A percentile compares a stretch with the other conserved stretches of the same genome.
Conservation (phyloP, 2,113 vertebrate species). For the Cyphomyrus plagiostoma region DNA sequence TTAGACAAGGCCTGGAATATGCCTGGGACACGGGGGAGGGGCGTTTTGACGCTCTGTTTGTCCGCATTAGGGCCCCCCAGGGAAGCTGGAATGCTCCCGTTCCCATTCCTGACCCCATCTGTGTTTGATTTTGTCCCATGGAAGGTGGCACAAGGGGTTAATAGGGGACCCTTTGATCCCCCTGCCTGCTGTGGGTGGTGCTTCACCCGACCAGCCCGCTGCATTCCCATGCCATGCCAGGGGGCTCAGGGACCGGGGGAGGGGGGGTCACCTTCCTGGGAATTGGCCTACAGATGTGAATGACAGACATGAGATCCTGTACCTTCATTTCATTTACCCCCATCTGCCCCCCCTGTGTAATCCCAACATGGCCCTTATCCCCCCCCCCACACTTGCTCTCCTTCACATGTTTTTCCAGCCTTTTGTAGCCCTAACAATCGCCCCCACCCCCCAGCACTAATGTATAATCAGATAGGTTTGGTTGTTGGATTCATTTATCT, state of each 20-base stretch:
- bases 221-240: not conserved
- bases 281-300: not conserved
- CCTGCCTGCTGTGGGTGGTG: not conserved
- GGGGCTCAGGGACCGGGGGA: not conserved
- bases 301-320: not conserved
- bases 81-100: not conserved
- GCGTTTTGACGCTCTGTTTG: not conserved
- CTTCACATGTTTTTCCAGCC: not conserved
- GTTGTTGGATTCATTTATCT: not conserved
- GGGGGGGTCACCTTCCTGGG: not conserved
- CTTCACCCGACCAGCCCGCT: constrained; percentile 10
- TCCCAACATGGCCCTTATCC: not conserved
- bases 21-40: not conserved
- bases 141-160: constrained; percentile 26
- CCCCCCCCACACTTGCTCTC: not conserved
- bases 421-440: not conserved
- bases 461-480: too few relatives aligned
- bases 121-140: constrained; percentile 23
- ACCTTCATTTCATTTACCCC: not conserved
- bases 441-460: not conserved
- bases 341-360: not conserved
- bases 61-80: not conserved
- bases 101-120: constrained; percentile 16
- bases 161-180: constrained; percentile 24
- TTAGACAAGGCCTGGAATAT: not conserved